Conservation (phyloP, 2,113 vertebrate genomes). For the Chroicocephalus ridibundus region DNA sequence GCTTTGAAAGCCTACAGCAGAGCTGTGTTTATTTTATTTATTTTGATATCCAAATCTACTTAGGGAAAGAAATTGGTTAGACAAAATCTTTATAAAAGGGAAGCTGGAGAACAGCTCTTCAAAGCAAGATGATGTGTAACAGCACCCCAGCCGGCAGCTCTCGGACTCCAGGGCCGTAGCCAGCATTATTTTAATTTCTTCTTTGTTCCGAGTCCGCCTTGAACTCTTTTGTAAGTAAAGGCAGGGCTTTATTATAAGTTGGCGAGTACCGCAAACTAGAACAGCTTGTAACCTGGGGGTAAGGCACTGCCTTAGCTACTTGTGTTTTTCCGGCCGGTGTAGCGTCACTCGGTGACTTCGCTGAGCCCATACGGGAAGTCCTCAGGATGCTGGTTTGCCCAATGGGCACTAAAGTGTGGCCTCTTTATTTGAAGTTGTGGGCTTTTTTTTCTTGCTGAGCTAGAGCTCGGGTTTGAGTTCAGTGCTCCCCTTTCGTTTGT, state of each 20-base stretch:
- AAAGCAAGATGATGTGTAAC: rapidly evolving
- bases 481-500: neutral
- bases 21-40: neutral
- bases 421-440: neutral
- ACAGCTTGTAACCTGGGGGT: neutral
- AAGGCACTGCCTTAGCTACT: neutral
- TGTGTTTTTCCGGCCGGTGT: neutral
- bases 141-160: neutral
- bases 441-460: neutral
- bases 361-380: neutral
- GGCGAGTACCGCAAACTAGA: neutral
- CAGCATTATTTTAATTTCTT: neutral
- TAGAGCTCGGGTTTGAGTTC: conserved; percentile 21
- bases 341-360: too few species aligned
- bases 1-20: neutral
- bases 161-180: neutral
- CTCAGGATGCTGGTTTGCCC: neutral
- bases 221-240: neutral
- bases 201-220: neutral
- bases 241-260: neutral
- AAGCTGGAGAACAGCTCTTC: neutral
- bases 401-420: neutral
- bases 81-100: neutral
- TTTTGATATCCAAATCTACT: neutral
- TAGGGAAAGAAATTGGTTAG: neutral